Evolutionary conservation across 2,888 invertebrate species (phyloP), one percentile per base, ranked within the genome.

Genomic region (Euproctis similis): DNA sequence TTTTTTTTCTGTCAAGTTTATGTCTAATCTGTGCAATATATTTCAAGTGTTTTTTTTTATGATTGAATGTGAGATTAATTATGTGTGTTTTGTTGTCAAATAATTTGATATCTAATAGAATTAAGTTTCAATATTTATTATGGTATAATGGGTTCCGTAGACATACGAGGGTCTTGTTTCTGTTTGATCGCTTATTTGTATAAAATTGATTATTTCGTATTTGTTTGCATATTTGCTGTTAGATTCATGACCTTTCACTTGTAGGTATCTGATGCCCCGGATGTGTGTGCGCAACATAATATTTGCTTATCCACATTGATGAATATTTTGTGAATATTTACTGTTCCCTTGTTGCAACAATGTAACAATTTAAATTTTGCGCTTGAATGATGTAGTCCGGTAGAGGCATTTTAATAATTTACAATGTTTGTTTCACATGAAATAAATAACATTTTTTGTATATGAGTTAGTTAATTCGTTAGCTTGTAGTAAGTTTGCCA

Each of bases 61-160:
- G 23, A 42, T 31, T 28, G 4, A 36, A 20, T 30, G 24, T 24
- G 17, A 10, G 8, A 14, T 13, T 21, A 11, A 25, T 11, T 22
- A 10, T 27, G 2, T 47, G 33, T 50, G 46, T 43, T 45, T 31
- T 49, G 18, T 49, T 58, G 6, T 14, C 6, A 4, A 4, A 14
- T 4, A 14, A 6, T 14, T 45, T 43, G 40, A 54, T 59, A 59
- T 49, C 50, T 56, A 54, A 62, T 57, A 49, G 44, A 53, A 56
- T 62, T 68, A 44, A 31, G 47, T 65, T 59, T 50, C 56, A 34
- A 36, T 45, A 39, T 46, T 61, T 55, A 55, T 57, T 52, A n/a
- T n/a, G n/a, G 30, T 39, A 8, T 39, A 29, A 31, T 45, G 31
- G 28, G 42, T 42, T 45, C 50, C 45, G 21, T 42, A 28, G 36